Base-by-base conservation (phyloP, 2,888 invertebrate genomes). In the Plagiodera versicolora region DNA sequence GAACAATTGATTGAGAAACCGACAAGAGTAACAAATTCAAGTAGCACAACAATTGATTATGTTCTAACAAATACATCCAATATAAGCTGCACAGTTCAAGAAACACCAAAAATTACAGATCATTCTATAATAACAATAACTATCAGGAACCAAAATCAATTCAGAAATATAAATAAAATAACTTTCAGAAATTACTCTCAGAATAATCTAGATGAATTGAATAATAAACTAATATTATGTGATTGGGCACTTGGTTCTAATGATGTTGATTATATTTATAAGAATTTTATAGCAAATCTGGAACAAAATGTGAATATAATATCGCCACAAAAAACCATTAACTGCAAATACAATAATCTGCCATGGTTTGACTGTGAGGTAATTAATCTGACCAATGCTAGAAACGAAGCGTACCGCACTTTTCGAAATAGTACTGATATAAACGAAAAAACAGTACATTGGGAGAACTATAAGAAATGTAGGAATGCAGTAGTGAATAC, bases 1-100 rank as follows among this genome's bases (percentile, higher is more conserved):
- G 47, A 47, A 47, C 47, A 47, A 18, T 47, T 47, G n/a, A 47
- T 47, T 47, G 47, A 47, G 20, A 47, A n/a, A n/a, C n/a, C n/a
- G n/a, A n/a, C n/a, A n/a, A n/a, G n/a, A n/a, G n/a, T n/a, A n/a
- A n/a, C n/a, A n/a, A n/a, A n/a, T n/a, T n/a, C n/a, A n/a, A n/a
- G n/a, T n/a, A n/a, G n/a, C n/a, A n/a, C n/a, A n/a, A n/a, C n/a
- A n/a, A n/a, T n/a, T n/a, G n/a, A n/a, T n/a, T n/a, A n/a, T n/a
- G n/a, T n/a, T n/a, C n/a, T n/a, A n/a, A n/a, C n/a, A n/a, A n/a
- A n/a, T n/a, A n/a, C n/a, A n/a, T n/a, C n/a, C n/a, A n/a, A n/a
- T n/a, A n/a, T n/a, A n/a, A n/a, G n/a, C n/a, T n/a, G n/a, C n/a
- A n/a, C n/a, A n/a, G n/a, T n/a, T n/a, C n/a, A n/a, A n/a, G n/a